A percentile compares a stretch with the other conserved stretches of the same genome.
These are phyloP conservation scores for Archocentrus centrarchus DNA, from an alignment of 2,113 vertebrate genomes.

Conservation along the genomic window DNA sequence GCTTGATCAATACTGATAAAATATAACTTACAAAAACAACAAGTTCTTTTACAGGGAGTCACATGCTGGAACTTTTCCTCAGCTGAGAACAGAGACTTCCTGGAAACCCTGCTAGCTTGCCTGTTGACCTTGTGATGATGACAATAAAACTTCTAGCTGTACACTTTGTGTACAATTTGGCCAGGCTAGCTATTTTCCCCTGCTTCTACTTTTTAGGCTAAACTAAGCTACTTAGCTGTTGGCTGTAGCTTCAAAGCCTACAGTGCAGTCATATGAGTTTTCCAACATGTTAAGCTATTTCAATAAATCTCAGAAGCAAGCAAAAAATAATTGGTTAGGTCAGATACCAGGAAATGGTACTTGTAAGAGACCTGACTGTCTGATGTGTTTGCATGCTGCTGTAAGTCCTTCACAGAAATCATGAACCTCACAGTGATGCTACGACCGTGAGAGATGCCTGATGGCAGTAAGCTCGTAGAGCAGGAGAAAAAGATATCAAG, in stretches of 20 bases:
- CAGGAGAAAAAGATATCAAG: not conserved
- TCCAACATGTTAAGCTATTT: not conserved
- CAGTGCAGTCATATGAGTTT: not conserved
- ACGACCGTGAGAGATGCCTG: constrained; percentile 1
- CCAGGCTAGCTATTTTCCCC: not conserved
- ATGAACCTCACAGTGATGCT: not conserved
- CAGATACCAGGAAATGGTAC: not conserved
- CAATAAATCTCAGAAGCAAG: not conserved
- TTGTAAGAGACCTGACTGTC: not conserved
- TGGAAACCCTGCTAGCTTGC: not conserved
- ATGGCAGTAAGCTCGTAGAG: constrained; percentile 28
- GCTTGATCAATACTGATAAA: not conserved
- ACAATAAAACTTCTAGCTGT: not conserved
- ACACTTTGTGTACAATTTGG: not conserved
- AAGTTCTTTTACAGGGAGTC: not conserved
- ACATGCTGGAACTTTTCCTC: not conserved
- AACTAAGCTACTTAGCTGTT: not conserved
- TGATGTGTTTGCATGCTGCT: not conserved
- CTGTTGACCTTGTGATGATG: not conserved
- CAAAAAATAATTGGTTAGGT: fast-evolving
- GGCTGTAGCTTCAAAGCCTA: not conserved
- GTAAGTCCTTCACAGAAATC: not conserved
- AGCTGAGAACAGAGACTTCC: not conserved
- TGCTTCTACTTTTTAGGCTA: not conserved
- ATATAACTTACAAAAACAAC: not conserved